Conservation (phyloP, 2,113 vertebrate genomes). For the Rhinogobius similis region DNA sequence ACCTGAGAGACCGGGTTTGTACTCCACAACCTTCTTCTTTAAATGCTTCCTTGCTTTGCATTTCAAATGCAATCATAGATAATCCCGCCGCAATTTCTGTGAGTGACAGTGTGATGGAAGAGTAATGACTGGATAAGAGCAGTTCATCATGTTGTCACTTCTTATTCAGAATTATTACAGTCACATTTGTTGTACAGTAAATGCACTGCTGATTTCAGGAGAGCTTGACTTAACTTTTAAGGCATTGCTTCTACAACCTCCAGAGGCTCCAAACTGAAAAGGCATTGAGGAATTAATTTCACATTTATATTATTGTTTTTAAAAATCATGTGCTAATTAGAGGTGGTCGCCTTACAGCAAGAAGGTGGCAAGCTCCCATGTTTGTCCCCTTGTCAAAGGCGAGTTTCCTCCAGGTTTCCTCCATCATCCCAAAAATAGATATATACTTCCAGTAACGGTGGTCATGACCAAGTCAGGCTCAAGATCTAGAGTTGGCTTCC, state of each 20-base stretch:
- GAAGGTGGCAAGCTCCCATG: no score
- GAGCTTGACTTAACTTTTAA: not conserved
- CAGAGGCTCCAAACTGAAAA: not conserved
- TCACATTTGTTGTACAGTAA: slow-evolving; percentile 12
- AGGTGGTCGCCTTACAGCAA: no score
- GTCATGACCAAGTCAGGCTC: not conserved
- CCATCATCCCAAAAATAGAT: not conserved
- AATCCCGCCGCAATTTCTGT: slow-evolving; percentile 65
- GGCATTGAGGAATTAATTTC: not conserved
- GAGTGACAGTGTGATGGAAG: slow-evolving; percentile 64
- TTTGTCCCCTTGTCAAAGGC: no score
- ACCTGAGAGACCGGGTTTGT: slow-evolving; percentile 45
- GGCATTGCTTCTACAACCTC: not conserved
- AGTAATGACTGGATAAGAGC: slow-evolving; percentile 50
- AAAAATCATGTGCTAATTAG: no score
- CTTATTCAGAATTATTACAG: slow-evolving; percentile 25
- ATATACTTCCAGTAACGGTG: not conserved
- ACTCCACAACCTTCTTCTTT: slow-evolving; percentile 36
- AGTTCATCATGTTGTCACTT: slow-evolving; percentile 50
- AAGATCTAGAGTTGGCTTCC: not conserved
- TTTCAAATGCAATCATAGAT: slow-evolving; percentile 77
- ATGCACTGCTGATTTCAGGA: slow-evolving; percentile 7
- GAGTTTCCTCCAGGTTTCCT: not conserved
- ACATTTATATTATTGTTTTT: not conserved
- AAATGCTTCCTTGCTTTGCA: slow-evolving; percentile 64